phyloP scores from a whole-genome alignment of 2,797 vertebrate genomes.

The Microtus californicus region DNA sequence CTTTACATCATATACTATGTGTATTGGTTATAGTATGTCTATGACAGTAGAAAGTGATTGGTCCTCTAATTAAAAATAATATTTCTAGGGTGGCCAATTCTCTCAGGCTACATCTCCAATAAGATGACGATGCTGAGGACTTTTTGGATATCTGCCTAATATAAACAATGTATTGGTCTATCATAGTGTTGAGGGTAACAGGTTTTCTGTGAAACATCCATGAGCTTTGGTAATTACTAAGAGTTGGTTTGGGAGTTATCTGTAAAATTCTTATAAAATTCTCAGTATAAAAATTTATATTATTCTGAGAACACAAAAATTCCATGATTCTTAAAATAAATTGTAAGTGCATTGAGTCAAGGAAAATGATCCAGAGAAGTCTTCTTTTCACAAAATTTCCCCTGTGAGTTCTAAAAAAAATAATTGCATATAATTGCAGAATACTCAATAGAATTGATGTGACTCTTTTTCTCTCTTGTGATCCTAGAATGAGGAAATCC shows the following conservation, averaged over 20 bases:
- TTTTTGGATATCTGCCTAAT: background rate
- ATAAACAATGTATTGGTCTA: background rate
- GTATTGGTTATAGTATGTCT: background rate
- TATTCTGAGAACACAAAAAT: conserved; percentile 16
- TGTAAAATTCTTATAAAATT: background rate
- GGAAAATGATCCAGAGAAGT: background rate
- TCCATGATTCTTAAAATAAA: conserved; percentile 21
- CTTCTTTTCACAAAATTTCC: background rate
- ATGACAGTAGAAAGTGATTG: background rate
- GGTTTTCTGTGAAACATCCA: background rate
- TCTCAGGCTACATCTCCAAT: background rate
- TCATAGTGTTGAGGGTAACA: background rate
- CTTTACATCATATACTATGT: background rate
- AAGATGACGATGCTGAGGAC: background rate
- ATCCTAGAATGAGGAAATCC: conserved; percentile 23
- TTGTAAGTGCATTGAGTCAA: background rate
- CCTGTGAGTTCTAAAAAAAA: conserved; percentile 15
- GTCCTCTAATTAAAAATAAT: background rate
- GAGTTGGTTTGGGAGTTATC: background rate
- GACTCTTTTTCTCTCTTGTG: conserved; percentile 22
- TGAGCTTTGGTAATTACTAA: background rate
- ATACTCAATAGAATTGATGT: background rate
- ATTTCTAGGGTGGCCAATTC: background rate
- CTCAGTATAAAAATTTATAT: background rate
- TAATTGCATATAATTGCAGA: background rate